Conservation (phyloP, 2,113 vertebrate genomes). For the Gymnocephalus cernua region DNA sequence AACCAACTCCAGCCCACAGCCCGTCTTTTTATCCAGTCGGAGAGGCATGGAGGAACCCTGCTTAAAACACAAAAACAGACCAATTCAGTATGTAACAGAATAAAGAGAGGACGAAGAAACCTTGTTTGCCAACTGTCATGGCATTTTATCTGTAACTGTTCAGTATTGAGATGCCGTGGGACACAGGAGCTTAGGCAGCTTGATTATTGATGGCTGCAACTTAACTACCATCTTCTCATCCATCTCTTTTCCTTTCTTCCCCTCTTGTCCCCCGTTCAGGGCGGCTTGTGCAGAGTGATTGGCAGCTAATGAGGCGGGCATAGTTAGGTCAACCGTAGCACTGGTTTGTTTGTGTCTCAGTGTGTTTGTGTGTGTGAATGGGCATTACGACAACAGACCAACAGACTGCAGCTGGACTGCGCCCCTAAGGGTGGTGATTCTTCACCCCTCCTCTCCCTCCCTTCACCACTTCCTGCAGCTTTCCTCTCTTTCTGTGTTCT, state of each 20-base stretch:
- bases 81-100: slow-evolving; percentile 14
- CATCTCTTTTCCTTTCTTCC: slow-evolving; percentile 32
- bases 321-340: slow-evolving; percentile 72
- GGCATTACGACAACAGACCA: slow-evolving; percentile 67
- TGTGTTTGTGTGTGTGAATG: slow-evolving; percentile 52
- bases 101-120: slow-evolving; percentile 11
- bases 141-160: slow-evolving; percentile 19
- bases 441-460: slow-evolving; percentile 38
- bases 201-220: slow-evolving; percentile 57
- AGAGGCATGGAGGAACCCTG: slow-evolving; percentile 36
- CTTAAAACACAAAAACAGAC: slow-evolving; percentile 40
- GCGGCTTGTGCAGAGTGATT: slow-evolving; percentile 71
- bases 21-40: slow-evolving; percentile 34
- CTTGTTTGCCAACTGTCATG: slow-evolving; percentile 22
- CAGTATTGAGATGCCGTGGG: neutral
- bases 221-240: slow-evolving; percentile 59
- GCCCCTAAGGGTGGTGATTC: slow-evolving; percentile 60
- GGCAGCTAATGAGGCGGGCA: slow-evolving; percentile 79
- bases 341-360: slow-evolving; percentile 67
- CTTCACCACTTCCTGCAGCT: slow-evolving; percentile 55
- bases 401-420: slow-evolving; percentile 64
- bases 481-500: slow-evolving; percentile 51
- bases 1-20: slow-evolving; percentile 42
- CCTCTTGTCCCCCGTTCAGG: slow-evolving; percentile 16
- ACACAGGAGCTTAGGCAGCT: slow-evolving; percentile 19